Evolutionary conservation across 2,113 vertebrate species (phyloP).

Genomic region (Acanthisitta chloris): DNA sequence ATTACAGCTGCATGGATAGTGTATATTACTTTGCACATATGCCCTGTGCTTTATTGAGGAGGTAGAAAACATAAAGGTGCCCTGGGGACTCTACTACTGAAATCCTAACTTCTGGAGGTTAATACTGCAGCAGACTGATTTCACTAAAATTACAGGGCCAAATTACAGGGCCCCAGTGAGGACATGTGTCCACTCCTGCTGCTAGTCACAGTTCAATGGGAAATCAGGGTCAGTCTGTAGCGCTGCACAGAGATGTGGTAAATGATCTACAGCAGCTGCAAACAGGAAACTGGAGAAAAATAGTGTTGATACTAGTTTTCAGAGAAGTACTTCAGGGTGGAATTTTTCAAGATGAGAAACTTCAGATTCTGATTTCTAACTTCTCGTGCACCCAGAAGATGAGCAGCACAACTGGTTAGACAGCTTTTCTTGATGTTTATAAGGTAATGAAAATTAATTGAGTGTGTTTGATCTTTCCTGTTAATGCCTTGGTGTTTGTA

Average conservation of each 20-base stretch:
- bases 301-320: background rate
- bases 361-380: background rate
- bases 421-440: constrained; percentile 40
- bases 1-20: background rate
- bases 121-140: background rate
- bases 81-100: background rate
- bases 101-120: background rate
- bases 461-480: constrained; percentile 58
- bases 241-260: background rate
- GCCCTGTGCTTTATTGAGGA: background rate
- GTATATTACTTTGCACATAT: background rate
- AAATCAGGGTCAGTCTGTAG: background rate
- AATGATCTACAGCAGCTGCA: background rate
- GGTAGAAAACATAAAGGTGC: background rate
- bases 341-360: background rate
- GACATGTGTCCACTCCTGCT: background rate
- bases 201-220: background rate
- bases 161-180: fast-evolving
- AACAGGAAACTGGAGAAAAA: background rate
- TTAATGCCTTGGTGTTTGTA: background rate
- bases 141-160: background rate
- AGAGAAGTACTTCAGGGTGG: background rate
- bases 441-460: constrained; percentile 56
- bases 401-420: background rate
- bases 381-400: background rate